Evolutionary conservation across 2,797 vertebrate species (phyloP).

Genomic region (Acanthiza pusilla): DNA sequence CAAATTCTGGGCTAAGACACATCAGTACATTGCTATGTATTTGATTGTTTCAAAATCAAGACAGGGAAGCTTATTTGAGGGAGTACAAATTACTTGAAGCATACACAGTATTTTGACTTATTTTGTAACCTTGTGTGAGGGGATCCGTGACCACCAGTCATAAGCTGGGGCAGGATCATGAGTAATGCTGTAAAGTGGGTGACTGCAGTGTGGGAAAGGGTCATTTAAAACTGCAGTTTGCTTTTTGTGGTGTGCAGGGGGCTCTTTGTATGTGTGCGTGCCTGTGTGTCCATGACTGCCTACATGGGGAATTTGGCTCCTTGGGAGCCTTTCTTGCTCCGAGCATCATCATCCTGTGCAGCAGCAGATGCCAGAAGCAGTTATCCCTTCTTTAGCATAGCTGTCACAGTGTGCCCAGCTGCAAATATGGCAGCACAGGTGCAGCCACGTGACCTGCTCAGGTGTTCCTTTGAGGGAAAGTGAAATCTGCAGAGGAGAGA

Average conservation of each 20-base stretch:
- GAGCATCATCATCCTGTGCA: neutral
- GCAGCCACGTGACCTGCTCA: accelerated
- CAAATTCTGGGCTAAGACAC: neutral
- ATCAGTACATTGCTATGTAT: neutral
- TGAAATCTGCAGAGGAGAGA: neutral
- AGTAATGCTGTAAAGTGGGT: neutral
- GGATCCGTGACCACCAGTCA: neutral
- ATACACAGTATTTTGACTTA: neutral
- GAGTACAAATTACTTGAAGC: neutral
- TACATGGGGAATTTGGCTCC: neutral
- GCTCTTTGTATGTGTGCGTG: neutral
- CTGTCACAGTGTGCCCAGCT: neutral
- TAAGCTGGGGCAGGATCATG: neutral
- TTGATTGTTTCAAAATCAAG: neutral
- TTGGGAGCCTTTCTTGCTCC: neutral
- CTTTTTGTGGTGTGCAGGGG: neutral
- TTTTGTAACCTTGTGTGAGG: neutral
- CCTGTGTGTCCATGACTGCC: neutral
- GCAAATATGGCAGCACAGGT: neutral
- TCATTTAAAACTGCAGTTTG: neutral
- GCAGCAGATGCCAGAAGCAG: neutral
- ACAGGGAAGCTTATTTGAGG: neutral
- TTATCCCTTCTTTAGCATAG: neutral
- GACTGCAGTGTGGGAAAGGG: neutral
- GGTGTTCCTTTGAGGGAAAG: neutral